Base-by-base conservation (phyloP, 2,113 vertebrate genomes). In the Ophthalmolycus amberensis region DNA sequence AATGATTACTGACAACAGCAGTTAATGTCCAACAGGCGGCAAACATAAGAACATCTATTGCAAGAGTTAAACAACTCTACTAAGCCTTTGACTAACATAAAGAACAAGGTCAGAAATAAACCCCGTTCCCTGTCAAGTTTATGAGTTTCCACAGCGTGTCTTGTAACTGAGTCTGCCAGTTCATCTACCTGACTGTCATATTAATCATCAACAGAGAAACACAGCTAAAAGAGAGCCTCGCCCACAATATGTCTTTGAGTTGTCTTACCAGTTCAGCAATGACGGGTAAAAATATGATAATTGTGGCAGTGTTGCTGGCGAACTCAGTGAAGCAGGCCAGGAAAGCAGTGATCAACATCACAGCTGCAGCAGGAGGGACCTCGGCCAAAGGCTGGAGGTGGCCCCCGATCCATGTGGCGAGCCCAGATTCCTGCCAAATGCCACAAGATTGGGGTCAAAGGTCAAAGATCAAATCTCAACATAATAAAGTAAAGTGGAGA, bases 241-340 rank as follows among this genome's bases (percentile, higher is more conserved):
- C 40, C 12, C 40, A 12, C 5, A 34, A 14, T 38, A 27, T 29
- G 9, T 71, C 15, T 63, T 27, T 25, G 9, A 11, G 20, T 3
- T 12, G 25, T 52, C 95, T 97, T 90, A 99, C 98, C 97, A 99
- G 95, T 90, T 99, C 97, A 18, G 97, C 96, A 77, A 99, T 92
- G 77, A 99, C 92, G 0, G 98, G 98, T 67, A 99, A 92, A 62
- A 99, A 98, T 93, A 99, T 99, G 88, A 99, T 97, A 71, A 97
- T 97, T 0, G 98, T 99, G 92, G 98, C 98, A 0, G 97, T 99
- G 94, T 99, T 99, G 94, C 98, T 99, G 92, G 98, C 98, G 6
- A 99, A 98, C 93, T 99, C 98, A 0, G 98, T 99, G 94, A 99
- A 99, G 84, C 96, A 95, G 83, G 97, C 96, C 0, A 99, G 93